Base-by-base conservation (phyloP, 1,140 invertebrate species). In the Macrotrachela quadricornifera region DNA sequence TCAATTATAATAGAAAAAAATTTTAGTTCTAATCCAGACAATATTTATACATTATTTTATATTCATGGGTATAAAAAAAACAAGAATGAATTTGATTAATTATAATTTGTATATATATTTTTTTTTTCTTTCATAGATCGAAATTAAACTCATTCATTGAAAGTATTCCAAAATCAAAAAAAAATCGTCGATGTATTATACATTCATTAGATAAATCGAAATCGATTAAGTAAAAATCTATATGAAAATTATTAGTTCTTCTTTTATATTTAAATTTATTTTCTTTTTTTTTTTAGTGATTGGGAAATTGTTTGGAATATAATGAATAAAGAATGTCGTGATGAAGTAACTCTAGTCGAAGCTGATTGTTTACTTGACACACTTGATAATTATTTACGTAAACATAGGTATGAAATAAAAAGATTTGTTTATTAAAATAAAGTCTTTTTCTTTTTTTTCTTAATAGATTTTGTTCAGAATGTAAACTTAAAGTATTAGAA, bases 331-430 rank as follows among this genome's bases (percentile, higher is more conserved):
- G 78, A 80, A 43, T 87, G 85, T 61, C 74, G 80, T 51, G 81
- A 83, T 62, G 81, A 87, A 68, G 78, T 88, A 46, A 79, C 83
- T 41, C 75, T 85, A 13, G 80, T 91, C 52, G 82, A 87, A 64
- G 78, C 79, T 53, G 78, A 81, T 62, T 79, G 78, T 55, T 68
- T 91, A 52, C 77, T 84, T 59, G 77, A 79, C 55, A 87, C 84
- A 12, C 72, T 90, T 6, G 83, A 88, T 60, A 81, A 78, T 55
- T 90, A 90, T 71, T 73, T 91, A 42, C 75, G 80, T 53, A 88
- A 90, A 73, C 85, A 91, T 67, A 79, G 77, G 76, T 78, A 41
- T n/a, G 11, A 41, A 41, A 41, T 6, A 2, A 41, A 6, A 11
- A 41, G 10, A 12, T 1, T 6, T 13, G 10, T n/a, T 3, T 21